phyloP scores from a whole-genome alignment of 2,797 vertebrate species.

The Pseudotriccus pelzelni region DNA sequence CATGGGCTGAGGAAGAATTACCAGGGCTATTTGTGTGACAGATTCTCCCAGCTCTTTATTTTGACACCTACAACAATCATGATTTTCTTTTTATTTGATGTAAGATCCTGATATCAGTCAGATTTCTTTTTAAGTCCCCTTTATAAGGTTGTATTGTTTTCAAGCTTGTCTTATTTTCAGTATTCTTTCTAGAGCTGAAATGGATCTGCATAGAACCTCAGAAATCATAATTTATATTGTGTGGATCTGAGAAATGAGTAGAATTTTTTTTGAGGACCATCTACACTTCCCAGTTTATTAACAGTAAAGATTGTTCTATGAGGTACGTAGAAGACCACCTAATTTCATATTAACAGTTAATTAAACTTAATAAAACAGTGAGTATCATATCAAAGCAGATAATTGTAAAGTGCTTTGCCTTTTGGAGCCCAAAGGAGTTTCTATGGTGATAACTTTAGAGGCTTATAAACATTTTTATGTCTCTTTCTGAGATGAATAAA shows the following conservation, averaged over 20 bases:
- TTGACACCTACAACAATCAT: not conserved
- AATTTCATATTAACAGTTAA: slow-evolving; percentile 27
- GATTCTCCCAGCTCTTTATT: not conserved
- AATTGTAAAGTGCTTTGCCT: slow-evolving; percentile 1
- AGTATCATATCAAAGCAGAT: slow-evolving; percentile 20
- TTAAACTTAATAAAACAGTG: slow-evolving; percentile 26
- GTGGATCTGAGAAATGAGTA: not conserved
- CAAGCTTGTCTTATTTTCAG: not conserved
- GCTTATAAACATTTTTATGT: slow-evolving; percentile 4
- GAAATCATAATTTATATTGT: not conserved
- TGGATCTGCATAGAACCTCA: not conserved
- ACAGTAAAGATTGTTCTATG: not conserved
- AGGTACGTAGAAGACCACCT: not conserved
- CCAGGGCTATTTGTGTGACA: not conserved
- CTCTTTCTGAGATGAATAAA: not conserved
- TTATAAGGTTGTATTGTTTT: not conserved
- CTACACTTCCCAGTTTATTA: not conserved
- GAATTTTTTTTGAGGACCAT: not conserved
- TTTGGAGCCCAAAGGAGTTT: slow-evolving; percentile 9
- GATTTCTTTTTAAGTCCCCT: not conserved
- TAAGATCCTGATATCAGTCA: not conserved
- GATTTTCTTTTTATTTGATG: not conserved
- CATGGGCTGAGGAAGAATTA: not conserved
- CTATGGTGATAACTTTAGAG: slow-evolving; percentile 15
- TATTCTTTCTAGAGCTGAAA: not conserved